A percentile compares a stretch with the other conserved stretches of the same genome.
These are phyloP conservation scores for Calameuta idolon DNA, from an alignment of 2,888 invertebrate genomes.

Conservation along the genomic window DNA sequence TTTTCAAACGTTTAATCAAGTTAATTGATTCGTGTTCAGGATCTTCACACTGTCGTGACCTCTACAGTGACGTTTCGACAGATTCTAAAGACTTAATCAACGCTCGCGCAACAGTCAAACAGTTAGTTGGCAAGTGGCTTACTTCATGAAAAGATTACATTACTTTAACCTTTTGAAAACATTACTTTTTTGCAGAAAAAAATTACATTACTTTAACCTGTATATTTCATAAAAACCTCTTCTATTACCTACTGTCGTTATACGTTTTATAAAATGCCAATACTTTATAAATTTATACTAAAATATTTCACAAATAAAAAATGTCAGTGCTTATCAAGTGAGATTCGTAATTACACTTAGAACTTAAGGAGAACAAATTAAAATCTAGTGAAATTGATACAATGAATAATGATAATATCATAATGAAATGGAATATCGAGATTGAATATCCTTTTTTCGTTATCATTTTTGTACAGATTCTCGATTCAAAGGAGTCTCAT, in stretches of 20 bases:
- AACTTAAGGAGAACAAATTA: neutral
- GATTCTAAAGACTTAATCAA: slow-evolving; percentile 36
- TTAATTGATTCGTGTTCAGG: slow-evolving; percentile 29
- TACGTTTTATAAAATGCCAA: neutral
- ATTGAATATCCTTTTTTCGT: neutral
- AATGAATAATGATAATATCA: neutral
- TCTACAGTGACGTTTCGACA: slow-evolving; percentile 27
- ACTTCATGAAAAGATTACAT: neutral
- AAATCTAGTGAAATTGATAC: neutral
- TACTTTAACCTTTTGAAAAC: neutral
- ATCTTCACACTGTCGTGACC: slow-evolving; percentile 50
- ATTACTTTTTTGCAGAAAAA: too few relatives aligned
- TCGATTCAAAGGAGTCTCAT: neutral
- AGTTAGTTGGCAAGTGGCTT: slow-evolving; percentile 41
- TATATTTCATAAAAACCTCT: neutral
- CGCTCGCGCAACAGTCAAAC: slow-evolving; percentile 39
- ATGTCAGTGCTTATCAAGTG: neutral
- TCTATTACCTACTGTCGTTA: neutral
- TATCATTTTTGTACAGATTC: neutral
- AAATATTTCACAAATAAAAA: neutral
- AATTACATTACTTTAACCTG: neutral
- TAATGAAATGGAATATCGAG: neutral
- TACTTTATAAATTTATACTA: neutral
- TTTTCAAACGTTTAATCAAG: neutral
- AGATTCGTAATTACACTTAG: neutral